Base-by-base conservation (phyloP, 1,140 invertebrate genomes). In the Galleria mellonella region DNA sequence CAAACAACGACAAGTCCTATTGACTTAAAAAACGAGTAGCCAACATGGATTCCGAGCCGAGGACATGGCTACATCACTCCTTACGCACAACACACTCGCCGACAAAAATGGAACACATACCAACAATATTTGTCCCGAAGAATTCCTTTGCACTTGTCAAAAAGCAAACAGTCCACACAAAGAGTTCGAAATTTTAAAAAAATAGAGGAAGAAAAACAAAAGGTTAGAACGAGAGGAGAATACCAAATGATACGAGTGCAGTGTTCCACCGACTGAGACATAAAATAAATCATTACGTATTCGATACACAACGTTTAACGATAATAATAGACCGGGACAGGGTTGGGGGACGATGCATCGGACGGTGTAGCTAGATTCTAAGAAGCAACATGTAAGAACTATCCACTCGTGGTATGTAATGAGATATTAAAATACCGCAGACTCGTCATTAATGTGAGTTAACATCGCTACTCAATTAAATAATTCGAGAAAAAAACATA, bases 131-230 rank as follows among this genome's bases (percentile, higher is more conserved):
- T 77, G 74, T 68, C 54, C 62, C 64, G 43, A 53, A 54, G 59
- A 59, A 72, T 75, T 62, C 63, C 62, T 54, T 45, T 52, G 67
- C 75, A 83, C 74, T 83, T 81, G 72, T 72, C 74, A 65, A 72
- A 71, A 68, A 71, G 67, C 72, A 81, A 81, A 81, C 63, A 79
- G 62, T 69, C 62, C 38, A 60, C 57, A 76, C 72, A 77, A 72
- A 70, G 72, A 70, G 55, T 37, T 62, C 55, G 55, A 54, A 70
- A 62, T 50, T 39, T 50, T 51, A 53, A 66, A 59, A 64, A 70
- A 59, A 23, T 2, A 68, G 62, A 70, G 60, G 58, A 65, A 65
- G 58, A 71, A 71, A 70, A 73, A 73, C 66, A 78, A 83, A 78
- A 72, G 59, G 35, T 51, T 50, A 36, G 54, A 55, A 41, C 66